phyloP scores from a whole-genome alignment of 2,113 vertebrate species.

The Ellobius talpinus region DNA sequence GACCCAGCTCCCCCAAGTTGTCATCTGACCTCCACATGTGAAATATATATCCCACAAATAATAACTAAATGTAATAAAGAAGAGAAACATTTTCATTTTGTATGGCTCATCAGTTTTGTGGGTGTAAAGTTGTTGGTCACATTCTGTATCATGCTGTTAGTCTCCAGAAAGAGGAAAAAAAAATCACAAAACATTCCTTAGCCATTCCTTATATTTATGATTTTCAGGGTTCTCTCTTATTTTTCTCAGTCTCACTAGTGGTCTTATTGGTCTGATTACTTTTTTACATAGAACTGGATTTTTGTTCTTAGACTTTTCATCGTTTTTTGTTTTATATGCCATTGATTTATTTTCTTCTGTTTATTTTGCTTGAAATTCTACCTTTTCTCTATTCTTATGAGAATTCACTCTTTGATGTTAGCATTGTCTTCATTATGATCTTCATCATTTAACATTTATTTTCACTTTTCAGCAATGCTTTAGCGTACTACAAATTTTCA shows the following conservation, averaged over 20 bases:
- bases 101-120: not conserved
- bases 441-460: not conserved
- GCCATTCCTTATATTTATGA: not conserved
- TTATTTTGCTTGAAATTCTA: constrained; percentile 6
- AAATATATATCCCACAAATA: not conserved
- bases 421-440: not conserved
- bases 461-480: not conserved
- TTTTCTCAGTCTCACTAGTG: not conserved
- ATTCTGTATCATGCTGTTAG: not conserved
- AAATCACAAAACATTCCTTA: not conserved
- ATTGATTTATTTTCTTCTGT: constrained; percentile 25
- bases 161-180: not conserved
- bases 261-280: constrained; percentile 18
- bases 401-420: not conserved
- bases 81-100: not conserved
- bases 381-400: not conserved
- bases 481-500: not conserved
- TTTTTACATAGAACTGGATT: not conserved
- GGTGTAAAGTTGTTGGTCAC: not conserved
- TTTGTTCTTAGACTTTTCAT: not conserved
- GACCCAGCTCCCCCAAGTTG: not conserved
- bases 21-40: not conserved
- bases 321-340: not conserved
- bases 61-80: not conserved
- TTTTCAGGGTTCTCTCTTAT: not conserved